Base-by-base conservation (phyloP, 2,888 invertebrate genomes). In the Epiblema foenella region DNA sequence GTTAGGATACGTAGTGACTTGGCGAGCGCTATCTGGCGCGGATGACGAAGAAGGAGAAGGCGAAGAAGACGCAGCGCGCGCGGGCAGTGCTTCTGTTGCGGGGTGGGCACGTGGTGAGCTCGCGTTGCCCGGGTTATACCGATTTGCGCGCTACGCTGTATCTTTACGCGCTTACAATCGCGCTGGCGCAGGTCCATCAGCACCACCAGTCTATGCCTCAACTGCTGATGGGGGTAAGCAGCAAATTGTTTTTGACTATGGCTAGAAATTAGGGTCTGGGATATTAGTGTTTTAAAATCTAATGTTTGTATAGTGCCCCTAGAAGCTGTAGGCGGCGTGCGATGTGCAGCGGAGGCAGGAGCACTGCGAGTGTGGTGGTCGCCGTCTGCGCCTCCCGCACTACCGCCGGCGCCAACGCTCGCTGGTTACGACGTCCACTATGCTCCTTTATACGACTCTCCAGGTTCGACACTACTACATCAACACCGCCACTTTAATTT, bases 121-220 rank as follows among this genome's bases (percentile, higher is more conserved):
- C 69, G 89, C 93, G 72, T 86, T 97, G 75, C 91, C 93, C 17
- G 95, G 95, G 24, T 92, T 97, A 73, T 94, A 95, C 76, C 95
- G 96, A 79, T 96, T 95, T 83, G 96, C 97, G 0, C 95, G 96
- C 76, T 97, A 98, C 89, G 95, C 96, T 73, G 94, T 98, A 37
- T 93, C 95, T 17, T 95, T 98, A 67, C 95, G 96, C 78, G 97
- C 98, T 4, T 96, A 96, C 85, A 98, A 97, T 88, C 95, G 95
- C 75, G 96, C 97, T 63, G 97, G 98, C 15, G 94, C 96, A 52
- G 97, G 98, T 0, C 97, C 98, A 0, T 94, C 95, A 75, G 96
- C 97, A 62, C 94, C 95, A 0, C 94, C 95, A 37, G 93, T 96
- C 12, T 94, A 95, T 78, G 96, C 96, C 11, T 95, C 96, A 51